Conservation (phyloP, 2,888 invertebrate species). For the Hedychridium roseum region DNA sequence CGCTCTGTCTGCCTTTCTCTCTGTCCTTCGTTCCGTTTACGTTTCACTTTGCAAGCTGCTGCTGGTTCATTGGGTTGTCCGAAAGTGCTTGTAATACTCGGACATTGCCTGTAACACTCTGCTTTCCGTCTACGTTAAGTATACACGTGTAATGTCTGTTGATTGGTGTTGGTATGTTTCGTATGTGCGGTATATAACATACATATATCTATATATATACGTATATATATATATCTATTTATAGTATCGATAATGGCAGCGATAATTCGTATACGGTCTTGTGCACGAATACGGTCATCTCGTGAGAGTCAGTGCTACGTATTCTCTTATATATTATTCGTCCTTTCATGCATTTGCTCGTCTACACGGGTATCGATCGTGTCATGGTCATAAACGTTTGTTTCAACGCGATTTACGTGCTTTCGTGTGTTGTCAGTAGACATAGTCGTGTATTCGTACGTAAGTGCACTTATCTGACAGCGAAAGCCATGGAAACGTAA, state of each 20-base stretch:
- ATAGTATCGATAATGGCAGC: not conserved
- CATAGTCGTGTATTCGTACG: not conserved
- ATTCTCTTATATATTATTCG: not conserved
- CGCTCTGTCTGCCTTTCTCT: conserved; percentile 3
- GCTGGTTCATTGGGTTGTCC: conserved; percentile 39
- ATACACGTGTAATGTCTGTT: conserved; percentile 47
- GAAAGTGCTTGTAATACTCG: conserved; percentile 39
- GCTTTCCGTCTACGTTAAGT: conserved; percentile 45
- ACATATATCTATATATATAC: conserved; percentile 13
- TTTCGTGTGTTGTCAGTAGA: too few relatives aligned
- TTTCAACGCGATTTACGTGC: too few relatives aligned
- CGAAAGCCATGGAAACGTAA: too few relatives aligned
- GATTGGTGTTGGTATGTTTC: conserved; percentile 45
- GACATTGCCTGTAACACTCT: conserved; percentile 46
- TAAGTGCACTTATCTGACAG: too few relatives aligned
- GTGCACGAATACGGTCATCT: conserved; percentile 30
- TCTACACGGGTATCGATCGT: not conserved
- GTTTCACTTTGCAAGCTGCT: conserved; percentile 42
- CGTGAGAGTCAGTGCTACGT: conserved; percentile 20
- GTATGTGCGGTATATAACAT: conserved; percentile 25
- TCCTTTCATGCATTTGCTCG: not conserved
- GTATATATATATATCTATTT: conserved; percentile 9
- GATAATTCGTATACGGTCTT: conserved; percentile 8
- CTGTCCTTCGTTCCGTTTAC: conserved; percentile 22
- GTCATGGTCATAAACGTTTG: not conserved